Conservation (phyloP, 2,888 invertebrate species). For the Erpobdella octoculata region DNA sequence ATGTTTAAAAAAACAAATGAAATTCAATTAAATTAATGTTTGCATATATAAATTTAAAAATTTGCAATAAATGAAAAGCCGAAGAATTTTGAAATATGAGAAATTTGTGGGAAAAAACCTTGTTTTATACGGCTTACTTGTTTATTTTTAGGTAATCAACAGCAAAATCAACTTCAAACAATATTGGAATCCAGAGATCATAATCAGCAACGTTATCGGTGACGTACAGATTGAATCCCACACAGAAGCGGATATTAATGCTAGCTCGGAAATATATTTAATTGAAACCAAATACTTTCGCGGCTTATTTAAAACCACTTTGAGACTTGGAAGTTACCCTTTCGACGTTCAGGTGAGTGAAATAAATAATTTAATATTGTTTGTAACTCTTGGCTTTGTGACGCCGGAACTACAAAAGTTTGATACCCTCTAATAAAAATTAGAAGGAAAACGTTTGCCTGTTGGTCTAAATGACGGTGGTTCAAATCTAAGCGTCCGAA, state of each 20-base stretch:
- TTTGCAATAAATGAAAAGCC: too few species aligned
- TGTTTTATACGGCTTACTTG: too few species aligned
- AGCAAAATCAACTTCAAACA: background rate
- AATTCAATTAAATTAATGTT: too few species aligned
- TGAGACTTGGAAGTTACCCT: background rate
- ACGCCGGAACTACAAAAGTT: too few species aligned
- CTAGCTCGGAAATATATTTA: background rate
- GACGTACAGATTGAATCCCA: background rate
- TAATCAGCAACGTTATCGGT: slow-evolving; percentile 6
- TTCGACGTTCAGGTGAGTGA: slow-evolving; percentile 18
- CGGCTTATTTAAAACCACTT: background rate
- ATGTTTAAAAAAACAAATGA: background rate
- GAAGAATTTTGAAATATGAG: too few species aligned
- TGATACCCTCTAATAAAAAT: too few species aligned
- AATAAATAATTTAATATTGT: background rate
- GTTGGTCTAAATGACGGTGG: too few species aligned
- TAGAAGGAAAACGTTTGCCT: too few species aligned
- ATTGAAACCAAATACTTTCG: slow-evolving; percentile 23
- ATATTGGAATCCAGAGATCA: slow-evolving; percentile 21
- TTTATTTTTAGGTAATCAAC: background rate
- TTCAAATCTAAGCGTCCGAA: too few species aligned
- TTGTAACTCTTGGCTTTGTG: too few species aligned
- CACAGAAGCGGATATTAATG: slow-evolving; percentile 14
- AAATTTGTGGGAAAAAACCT: too few species aligned
- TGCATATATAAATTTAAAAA: too few species aligned